Base-by-base conservation (phyloP, 2,888 invertebrate species). In the Ceraclea dissimilis region DNA sequence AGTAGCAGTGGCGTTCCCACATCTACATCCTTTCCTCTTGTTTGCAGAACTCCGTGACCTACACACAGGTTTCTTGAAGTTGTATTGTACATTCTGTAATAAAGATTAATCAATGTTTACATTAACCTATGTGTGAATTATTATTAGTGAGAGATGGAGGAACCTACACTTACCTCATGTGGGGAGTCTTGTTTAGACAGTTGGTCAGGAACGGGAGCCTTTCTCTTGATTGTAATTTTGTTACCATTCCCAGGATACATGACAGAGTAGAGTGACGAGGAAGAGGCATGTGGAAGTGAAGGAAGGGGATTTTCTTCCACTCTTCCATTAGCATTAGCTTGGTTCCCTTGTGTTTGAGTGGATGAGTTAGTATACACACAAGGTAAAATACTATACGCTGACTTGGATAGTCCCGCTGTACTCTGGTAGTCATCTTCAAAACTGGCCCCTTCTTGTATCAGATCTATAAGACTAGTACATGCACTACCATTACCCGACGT, bases 1-100 rank as follows among this genome's bases (percentile, higher is more conserved):
- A 17, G 87, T 87, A 1, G 90, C 84, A 0, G 93, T 91, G 1
- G 93, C 90, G 72, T 91, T 90, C 2, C 94, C 94, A 75, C 95
- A 95, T 58, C 93, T 81, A 69, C 94, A 95, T 13, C 91, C 90
- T 72, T 84, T 83, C 64, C 85, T 79, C 65, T 85, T 80, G 62
- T 72, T 71, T 46, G 72, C 71, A 49, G 74, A 74, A 64, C 68
- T 74, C 19, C 76, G 70, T 33, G 73, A 73, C 54, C 75, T 68
- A 62, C 72, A 75, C 52, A 74, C 75, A 13, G 78, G 78, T 64
- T 78, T 78, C 62, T 78, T 78, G 66, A 78, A 78, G 59, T 72
- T 70, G 63, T 71, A 63, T 65, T 72, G 73, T 16, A 11, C 11
- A 31, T 26, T 50, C 31, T 31, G 31, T 16, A 50, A 50, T 31